Base-by-base conservation (phyloP, 2,797 vertebrate species). In the Paedocypris micromegethes region DNA sequence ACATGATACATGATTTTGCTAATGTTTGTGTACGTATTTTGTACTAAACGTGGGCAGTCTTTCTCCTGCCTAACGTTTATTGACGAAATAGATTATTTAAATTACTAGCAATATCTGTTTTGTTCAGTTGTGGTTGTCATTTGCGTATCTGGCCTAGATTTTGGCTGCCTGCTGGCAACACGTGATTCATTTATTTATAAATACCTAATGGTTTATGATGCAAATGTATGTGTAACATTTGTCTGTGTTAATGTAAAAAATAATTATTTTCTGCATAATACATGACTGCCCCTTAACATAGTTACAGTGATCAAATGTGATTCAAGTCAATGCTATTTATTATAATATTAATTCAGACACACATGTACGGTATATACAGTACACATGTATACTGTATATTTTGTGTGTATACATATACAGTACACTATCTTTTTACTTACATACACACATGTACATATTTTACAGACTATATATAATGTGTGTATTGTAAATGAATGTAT, bases 101-200 rank as follows among this genome's bases (percentile, higher is more conserved):
- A 42, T 40, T 54, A 68, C 70, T 55, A 52, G 58, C 53, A 72
- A 75, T 56, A 61, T 74, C 64, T 73, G 68, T 49, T 23, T 42
- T 75, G 75, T 82, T 75, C 74, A 78, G 74, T 52, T 73, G 57
- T 77, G 77, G 72, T 80, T 59, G 58, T 50, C 3, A 76, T 80
- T 52, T 70, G 69, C 78, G 64, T 76, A 49, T 81, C 77, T 83
- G 77, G 81, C 79, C 80, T 76, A 73, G 75, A 80, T 83, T 73
- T 49, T 64, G 5, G 3, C 43, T 44, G 5, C 37, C 47, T 38
- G 43, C 43, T 39, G 51, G 48, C n/a, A 48, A 41, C 64, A 51
- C 7, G 9, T 63, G 47, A 71, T 75, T 44, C 47, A 8, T 4
- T 40, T 23, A 23, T 54, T 3, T 50, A 39, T 38, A 58, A 0